phyloP scores from a whole-genome alignment of 2,888 invertebrate genomes.

The Papilio elwesi region DNA sequence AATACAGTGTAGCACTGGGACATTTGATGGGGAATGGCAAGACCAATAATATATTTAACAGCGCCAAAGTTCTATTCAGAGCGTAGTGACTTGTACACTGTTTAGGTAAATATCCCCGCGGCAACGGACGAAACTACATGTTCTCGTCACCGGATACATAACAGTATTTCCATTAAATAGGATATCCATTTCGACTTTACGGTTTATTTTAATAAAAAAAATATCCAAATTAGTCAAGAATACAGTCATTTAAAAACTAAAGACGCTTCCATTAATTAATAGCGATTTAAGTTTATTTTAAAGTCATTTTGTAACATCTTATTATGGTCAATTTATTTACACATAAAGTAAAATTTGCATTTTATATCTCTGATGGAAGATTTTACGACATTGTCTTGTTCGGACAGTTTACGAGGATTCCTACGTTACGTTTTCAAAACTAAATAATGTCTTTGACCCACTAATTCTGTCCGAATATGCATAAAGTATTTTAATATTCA shows the following conservation, averaged over 20 bases:
- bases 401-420: conserved; percentile 29
- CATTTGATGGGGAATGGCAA: too few species aligned
- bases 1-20: too few species aligned
- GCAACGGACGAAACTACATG: not conserved
- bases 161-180: not conserved
- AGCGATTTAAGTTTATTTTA: conserved; percentile 4
- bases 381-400: conserved; percentile 34
- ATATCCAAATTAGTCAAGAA: conserved; percentile 13
- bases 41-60: too few species aligned
- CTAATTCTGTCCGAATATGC: conserved; percentile 32
- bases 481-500: conserved; percentile 25
- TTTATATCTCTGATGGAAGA: conserved; percentile 16
- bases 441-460: conserved; percentile 36
- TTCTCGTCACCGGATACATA: not conserved
- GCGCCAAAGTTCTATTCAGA: too few species aligned
- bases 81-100: not conserved
- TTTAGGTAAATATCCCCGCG: not conserved
- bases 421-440: conserved; percentile 15
- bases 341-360: conserved; percentile 33
- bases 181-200: not conserved
- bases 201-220: not conserved
- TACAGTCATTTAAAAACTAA: not conserved
- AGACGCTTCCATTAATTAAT: conserved; percentile 25
- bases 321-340: conserved; percentile 28
- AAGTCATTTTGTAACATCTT: conserved; percentile 6